Base-by-base conservation (phyloP, 2,113 vertebrate species). In the Bujurquina vittata region DNA sequence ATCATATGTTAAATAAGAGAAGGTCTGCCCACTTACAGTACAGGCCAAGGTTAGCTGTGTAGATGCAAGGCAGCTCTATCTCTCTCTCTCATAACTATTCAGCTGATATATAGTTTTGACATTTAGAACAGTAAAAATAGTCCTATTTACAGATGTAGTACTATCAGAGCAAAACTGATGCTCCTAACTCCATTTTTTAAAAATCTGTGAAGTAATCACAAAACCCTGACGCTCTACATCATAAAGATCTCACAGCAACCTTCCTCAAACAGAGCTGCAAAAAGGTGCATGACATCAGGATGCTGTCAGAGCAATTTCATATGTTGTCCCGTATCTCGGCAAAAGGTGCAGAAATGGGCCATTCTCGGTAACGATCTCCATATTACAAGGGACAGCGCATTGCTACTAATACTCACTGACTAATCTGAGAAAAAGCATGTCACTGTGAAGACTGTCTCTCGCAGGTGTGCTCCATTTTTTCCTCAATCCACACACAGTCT, bases 391-490 rank as follows among this genome's bases (percentile, higher is more conserved):
- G 18, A 75, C 61, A 79, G 83, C 83, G 77, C 83, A 61, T 54
- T 74, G 65, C 83, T 54, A 31, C 49, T 80, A 82, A 91, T 89
- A 89, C 84, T 88, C 55, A 12, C 26, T 4, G 63, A 81, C 81
- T 91, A 87, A 88, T 90, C 87, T 84, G 55, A 20, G 69, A 78
- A 79, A 82, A 82, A 84, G 60, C 61, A 2, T 69, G 43, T 63
- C 49, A 77, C 17, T 65, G 35, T 54, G 33, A 65, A 84, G 79
- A 60, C 33, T 4, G 31, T 67, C 79, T 78, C 57, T 69, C 29
- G 5, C 73, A 87, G 82, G 83, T 90, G 54, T 62, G 40, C 60
- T 82, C 31, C 37, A 63, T 75, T 85, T 80, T 4, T 72, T 17
- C 9, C 20, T 29, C 67, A 46, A 62, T 58, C 49, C 59, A 60